phyloP scores from a whole-genome alignment of 2,797 vertebrate genomes.

The Apogon talboti region DNA sequence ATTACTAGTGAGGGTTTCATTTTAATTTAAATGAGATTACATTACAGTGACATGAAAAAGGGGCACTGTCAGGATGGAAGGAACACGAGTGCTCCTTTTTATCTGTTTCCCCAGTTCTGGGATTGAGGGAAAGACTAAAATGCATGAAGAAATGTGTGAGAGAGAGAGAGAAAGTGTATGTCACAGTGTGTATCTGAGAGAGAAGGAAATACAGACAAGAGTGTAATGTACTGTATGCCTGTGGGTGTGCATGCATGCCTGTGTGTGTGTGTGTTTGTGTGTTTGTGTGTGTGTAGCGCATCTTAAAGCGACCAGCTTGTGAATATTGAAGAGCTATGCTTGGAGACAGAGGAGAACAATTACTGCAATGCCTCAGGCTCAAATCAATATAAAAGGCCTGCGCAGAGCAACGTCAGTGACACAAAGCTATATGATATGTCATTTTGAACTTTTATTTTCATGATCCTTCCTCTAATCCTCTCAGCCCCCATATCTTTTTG shows the following conservation, averaged over 20 bases:
- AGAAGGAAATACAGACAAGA: conserved; percentile 34
- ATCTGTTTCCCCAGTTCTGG: conserved; percentile 74
- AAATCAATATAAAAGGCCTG: conserved; percentile 62
- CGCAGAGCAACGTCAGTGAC: conserved; percentile 46
- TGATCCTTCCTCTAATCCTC: conserved; percentile 60
- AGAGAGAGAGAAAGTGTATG: conserved; percentile 15
- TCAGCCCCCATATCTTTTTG: conserved; percentile 38
- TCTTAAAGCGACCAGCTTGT: conserved; percentile 43
- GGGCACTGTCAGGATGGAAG: conserved; percentile 74
- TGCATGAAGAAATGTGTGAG: conserved; percentile 40
- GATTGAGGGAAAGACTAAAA: conserved; percentile 56
- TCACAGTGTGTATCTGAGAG: conserved; percentile 21
- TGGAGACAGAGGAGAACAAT: conserved; percentile 64
- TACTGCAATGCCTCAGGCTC: conserved; percentile 60
- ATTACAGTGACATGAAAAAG: conserved; percentile 82
- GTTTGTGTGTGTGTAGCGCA: conserved; percentile 19
- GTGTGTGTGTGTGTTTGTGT: conserved; percentile 24
- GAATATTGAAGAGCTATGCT: conserved; percentile 53
- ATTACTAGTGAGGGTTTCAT: conserved; percentile 84
- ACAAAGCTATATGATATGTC: conserved; percentile 64
- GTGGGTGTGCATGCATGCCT: conserved; percentile 27
- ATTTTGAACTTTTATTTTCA: conserved; percentile 64
- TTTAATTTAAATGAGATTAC: conserved; percentile 87
- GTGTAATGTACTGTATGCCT: conserved; percentile 8
- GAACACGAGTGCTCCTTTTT: conserved; percentile 77